Base-by-base conservation (phyloP, 2,888 invertebrate genomes). In the Heliconius cydno region DNA sequence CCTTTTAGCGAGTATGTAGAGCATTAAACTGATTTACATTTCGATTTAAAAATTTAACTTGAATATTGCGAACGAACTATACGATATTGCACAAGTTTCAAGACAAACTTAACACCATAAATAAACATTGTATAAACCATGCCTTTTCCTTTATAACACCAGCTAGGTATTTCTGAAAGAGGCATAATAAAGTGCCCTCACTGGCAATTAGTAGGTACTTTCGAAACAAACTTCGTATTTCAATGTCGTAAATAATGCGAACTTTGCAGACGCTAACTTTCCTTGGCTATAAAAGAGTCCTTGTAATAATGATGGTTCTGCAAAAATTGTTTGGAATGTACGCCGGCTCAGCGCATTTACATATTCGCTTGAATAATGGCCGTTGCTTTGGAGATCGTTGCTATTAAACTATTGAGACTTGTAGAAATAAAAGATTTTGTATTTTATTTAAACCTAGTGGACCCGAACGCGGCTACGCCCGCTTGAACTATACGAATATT, bases 201-300 rank as follows among this genome's bases (percentile, higher is more conserved):
- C 70, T 77, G 73, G 60, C 77, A 80, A 80, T 77, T 80, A 77
- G 71, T 72, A 52, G 28, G 77, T 77, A 77, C 77, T 80, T 77
- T 77, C 60, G 74, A 70, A 38, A 76, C 73, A 78, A 83, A 85
- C 79, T 84, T 84, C 80, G 79, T 52, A 38, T 82, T 82, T 77
- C 67, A 76, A 82, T 80, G 80, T 76, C 83, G 79, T 86, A 83
- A 86, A 85, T 84, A 85, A 82, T 75, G 76, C 79, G 63, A 86
- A 86, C 84, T 87, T 87, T 28, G 80, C 85, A 86, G 87, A 86
- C 87, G 79, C 67, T 46, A 83, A 83, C 80, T 83, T 82, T 80
- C 68, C 80, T 76, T 70, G 77, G 81, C 79, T 82, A 82, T 82
- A 82, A 84, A 76, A 80, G 63, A 65, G 70, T 79, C 81, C 66